These are phyloP conservation scores for Parnassius mnemosyne DNA, from an alignment of 2,888 invertebrate species.

Conservation along the genomic window DNA sequence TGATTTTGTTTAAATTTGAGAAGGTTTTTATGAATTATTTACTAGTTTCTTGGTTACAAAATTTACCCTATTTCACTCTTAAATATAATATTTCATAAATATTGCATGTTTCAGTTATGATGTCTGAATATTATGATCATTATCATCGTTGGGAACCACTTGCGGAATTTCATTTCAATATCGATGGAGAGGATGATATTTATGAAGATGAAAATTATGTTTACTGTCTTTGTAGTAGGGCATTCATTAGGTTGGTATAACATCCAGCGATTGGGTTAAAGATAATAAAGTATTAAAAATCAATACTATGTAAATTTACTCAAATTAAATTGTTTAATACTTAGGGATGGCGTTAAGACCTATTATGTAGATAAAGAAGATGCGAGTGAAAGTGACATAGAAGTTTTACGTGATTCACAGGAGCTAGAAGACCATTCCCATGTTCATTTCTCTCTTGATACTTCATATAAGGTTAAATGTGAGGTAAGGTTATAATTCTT, in stretches of 20 bases:
- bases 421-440: conserved; percentile 70
- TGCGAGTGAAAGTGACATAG: conserved; percentile 67
- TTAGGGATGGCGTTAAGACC: conserved; percentile 63
- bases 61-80: neutral
- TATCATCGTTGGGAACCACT: conserved; percentile 83
- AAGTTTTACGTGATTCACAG: conserved; percentile 52
- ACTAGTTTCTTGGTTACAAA: neutral
- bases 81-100: neutral
- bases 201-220: conserved; percentile 75
- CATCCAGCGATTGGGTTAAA: conserved; percentile 1
- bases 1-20: neutral
- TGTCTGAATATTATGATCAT: conserved; percentile 69
- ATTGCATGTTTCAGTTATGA: conserved; percentile 42
- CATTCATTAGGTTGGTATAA: conserved; percentile 82
- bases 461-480: conserved; percentile 71
- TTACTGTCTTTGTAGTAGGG: conserved; percentile 86
- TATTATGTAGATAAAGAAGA: conserved; percentile 61
- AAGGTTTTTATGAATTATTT: neutral
- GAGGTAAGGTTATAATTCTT: conserved; percentile 51
- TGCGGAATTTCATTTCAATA: conserved; percentile 81
- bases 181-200: conserved; percentile 59
- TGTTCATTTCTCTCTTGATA: conserved; percentile 74
- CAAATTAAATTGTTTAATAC: conserved; percentile 10
- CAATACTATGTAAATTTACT: conserved; percentile 21
- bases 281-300: conserved; percentile 22